Evolutionary conservation across 2,888 invertebrate genomes (phyloP).

Genomic region (Selenia dentaria): DNA sequence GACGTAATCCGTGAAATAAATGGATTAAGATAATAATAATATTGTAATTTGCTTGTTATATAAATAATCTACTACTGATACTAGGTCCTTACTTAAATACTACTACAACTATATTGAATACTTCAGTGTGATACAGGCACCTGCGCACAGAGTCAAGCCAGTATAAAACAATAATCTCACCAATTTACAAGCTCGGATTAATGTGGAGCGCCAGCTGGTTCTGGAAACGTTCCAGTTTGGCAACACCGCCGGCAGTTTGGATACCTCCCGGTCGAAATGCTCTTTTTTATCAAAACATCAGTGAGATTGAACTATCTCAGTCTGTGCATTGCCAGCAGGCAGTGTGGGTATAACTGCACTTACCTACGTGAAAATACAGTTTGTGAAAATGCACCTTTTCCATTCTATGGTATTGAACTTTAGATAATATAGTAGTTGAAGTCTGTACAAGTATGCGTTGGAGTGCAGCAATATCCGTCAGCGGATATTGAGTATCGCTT

Average conservation of each 20-base stretch:
- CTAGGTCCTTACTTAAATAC: no score
- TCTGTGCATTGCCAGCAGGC: constrained; percentile 22
- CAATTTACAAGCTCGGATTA: constrained; percentile 58
- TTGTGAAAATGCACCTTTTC: constrained; percentile 22
- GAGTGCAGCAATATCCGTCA: constrained; percentile 17
- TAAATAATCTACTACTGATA: no score
- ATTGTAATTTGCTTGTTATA: no score
- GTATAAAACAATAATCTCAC: constrained; percentile 57
- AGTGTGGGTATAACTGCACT: no score
- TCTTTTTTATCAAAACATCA: constrained; percentile 55
- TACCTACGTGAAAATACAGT: no score
- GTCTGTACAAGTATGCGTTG: constrained; percentile 3
- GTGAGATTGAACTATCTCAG: constrained; percentile 41
- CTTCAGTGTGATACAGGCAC: no score
- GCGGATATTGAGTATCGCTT: constrained; percentile 15
- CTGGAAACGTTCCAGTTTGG: constrained; percentile 64
- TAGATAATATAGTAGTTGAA: neutral
- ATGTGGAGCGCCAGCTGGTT: constrained; percentile 52
- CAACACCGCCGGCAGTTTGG: constrained; percentile 58
- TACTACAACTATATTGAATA: no score
- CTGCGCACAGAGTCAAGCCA: no score
- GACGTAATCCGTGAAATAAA: no score
- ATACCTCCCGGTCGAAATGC: constrained; percentile 43
- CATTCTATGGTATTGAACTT: neutral
- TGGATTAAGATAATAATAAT: no score